These are phyloP conservation scores for Cynopterus sphinx DNA, from an alignment of 2,797 vertebrate species.

Conservation along the genomic window DNA sequence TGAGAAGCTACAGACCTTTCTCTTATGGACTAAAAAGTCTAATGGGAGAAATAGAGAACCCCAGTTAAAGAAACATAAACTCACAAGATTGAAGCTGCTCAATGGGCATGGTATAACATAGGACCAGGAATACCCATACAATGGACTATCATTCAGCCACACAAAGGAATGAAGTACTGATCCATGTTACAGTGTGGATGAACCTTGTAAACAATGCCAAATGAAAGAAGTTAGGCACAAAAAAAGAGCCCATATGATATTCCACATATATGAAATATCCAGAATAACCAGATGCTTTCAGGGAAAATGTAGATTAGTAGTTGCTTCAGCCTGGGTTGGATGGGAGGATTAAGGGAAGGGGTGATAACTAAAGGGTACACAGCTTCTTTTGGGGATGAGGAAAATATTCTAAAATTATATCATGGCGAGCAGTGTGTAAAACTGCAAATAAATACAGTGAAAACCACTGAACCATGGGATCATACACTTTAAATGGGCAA, in stretches of 20 bases:
- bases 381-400: not conserved
- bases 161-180: not conserved
- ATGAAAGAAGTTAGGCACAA: not conserved
- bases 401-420: not conserved
- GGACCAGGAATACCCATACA: not conserved
- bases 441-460: not conserved
- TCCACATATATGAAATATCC: not conserved
- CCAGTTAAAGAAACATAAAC: not conserved
- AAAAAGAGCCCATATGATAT: not conserved
- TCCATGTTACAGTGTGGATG: not conserved
- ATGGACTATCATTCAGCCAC: not conserved
- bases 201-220: not conserved
- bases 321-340: not conserved
- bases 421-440: not conserved
- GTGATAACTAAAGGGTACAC: not conserved
- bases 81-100: not conserved
- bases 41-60: not conserved
- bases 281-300: constrained; percentile 6
- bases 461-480: not conserved
- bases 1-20: not conserved
- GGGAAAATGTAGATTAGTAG: not conserved
- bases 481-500: not conserved
- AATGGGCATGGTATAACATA: not conserved
- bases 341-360: not conserved
- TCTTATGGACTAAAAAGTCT: not conserved